These are phyloP conservation scores for Sebastes paucispinis DNA, from an alignment of 2,797 vertebrate genomes.

Conservation along the genomic window DNA sequence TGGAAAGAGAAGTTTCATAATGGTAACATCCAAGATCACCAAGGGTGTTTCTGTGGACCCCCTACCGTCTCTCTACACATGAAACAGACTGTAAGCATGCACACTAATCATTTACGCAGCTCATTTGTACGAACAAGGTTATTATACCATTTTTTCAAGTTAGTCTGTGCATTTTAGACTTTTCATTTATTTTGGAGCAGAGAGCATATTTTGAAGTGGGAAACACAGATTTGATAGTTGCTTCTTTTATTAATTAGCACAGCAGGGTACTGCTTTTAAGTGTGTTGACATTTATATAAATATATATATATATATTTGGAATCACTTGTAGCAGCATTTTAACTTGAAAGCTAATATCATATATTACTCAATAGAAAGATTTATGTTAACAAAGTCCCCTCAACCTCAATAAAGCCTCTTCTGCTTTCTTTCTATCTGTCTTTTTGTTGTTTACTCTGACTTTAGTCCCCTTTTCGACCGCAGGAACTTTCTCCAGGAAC, in stretches of 20 bases:
- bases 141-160: background rate
- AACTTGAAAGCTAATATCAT: background rate
- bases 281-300: background rate
- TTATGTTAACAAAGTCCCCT: background rate
- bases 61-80: background rate
- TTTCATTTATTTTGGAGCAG: background rate
- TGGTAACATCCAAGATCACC: background rate
- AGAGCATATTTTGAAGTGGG: background rate
- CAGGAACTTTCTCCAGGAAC: too few relatives aligned
- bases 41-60: background rate
- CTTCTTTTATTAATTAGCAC: background rate
- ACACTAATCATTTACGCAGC: background rate
- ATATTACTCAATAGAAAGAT: background rate
- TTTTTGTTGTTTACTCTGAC: background rate
- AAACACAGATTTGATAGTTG: background rate
- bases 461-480: too few relatives aligned
- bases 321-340: background rate
- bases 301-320: background rate
- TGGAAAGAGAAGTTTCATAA: background rate
- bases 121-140: background rate
- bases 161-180: background rate
- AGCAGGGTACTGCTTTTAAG: background rate
- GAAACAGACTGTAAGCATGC: background rate
- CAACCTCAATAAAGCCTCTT: background rate
- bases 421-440: background rate